These are phyloP conservation scores for Cladopsammia gracilis DNA, from an alignment of 64 coral and sea anemone species.

Conservation along the genomic window DNA sequence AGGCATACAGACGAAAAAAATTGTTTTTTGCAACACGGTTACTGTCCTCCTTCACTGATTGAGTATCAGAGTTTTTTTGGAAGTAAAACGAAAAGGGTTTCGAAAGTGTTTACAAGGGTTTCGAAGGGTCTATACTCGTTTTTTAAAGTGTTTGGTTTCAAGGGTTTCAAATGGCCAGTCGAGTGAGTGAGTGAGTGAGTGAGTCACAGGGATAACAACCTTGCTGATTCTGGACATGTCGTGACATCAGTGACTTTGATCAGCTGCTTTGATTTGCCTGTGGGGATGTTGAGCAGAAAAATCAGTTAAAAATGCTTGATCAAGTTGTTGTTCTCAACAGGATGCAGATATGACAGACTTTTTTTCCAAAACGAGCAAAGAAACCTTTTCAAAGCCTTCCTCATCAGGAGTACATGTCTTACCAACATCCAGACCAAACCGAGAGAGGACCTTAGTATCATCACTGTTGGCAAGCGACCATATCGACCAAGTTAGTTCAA, in stretches of 20 bases:
- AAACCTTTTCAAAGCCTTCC: neutral
- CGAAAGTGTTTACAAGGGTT: no score
- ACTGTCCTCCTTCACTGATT: no score
- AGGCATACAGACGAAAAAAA: neutral
- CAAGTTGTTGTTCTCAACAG: neutral
- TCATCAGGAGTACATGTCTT: neutral
- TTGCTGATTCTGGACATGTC: no score
- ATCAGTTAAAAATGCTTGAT: neutral
- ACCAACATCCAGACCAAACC: neutral
- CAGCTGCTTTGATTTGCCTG: neutral
- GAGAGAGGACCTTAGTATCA: neutral
- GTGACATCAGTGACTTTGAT: no score
- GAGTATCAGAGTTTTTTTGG: no score
- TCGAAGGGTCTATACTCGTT: no score
- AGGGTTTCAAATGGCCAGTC: no score
- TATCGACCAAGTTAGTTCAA: neutral
- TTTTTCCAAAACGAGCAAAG: neutral
- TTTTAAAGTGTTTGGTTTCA: no score
- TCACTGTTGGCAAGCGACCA: neutral
- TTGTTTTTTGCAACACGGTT: no score
- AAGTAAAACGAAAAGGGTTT: no score
- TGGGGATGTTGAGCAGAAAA: neutral
- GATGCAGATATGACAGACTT: neutral
- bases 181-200: no score
- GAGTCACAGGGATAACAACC: no score